Evolutionary conservation across 2,888 invertebrate genomes (phyloP).

Genomic region (Apeira syringaria): DNA sequence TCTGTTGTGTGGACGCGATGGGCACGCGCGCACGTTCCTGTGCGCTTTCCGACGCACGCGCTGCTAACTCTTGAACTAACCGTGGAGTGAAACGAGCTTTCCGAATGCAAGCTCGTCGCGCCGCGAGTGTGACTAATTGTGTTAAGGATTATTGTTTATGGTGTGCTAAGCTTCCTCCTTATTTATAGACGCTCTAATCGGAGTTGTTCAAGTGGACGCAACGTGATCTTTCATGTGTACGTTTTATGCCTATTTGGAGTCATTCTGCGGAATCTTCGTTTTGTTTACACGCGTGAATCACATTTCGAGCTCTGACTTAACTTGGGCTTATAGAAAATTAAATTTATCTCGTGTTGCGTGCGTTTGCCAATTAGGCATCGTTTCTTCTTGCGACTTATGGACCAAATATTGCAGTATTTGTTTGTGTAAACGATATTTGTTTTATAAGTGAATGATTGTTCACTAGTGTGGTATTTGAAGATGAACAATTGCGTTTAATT

Average conservation of each 20-base stretch:
- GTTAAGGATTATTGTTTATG: conserved; percentile 65
- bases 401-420: conserved; percentile 16
- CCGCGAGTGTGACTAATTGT: conserved; percentile 62
- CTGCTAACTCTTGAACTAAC: conserved; percentile 31
- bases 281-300: conserved; percentile 74
- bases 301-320: conserved; percentile 52
- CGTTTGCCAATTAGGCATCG: conserved; percentile 32
- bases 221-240: conserved; percentile 59
- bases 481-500: conserved; percentile 23
- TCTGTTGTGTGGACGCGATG: conserved; percentile 75
- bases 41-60: conserved; percentile 54
- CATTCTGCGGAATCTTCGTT: conserved; percentile 58
- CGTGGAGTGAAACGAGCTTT: conserved; percentile 22
- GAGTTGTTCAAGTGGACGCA: conserved; percentile 58
- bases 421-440: conserved; percentile 16
- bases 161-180: conserved; percentile 59
- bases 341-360: conserved; percentile 39
- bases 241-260: conserved; percentile 61
- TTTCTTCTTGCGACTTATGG: conserved; percentile 23
- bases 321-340: conserved; percentile 44
- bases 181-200: conserved; percentile 64
- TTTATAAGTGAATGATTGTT: conserved; percentile 18
- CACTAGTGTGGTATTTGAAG: conserved; percentile 17
- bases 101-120: conserved; percentile 39
- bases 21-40: conserved; percentile 70